Evolutionary conservation across 2,797 vertebrate species (phyloP).

Genomic region (Bufotes viridis): DNA sequence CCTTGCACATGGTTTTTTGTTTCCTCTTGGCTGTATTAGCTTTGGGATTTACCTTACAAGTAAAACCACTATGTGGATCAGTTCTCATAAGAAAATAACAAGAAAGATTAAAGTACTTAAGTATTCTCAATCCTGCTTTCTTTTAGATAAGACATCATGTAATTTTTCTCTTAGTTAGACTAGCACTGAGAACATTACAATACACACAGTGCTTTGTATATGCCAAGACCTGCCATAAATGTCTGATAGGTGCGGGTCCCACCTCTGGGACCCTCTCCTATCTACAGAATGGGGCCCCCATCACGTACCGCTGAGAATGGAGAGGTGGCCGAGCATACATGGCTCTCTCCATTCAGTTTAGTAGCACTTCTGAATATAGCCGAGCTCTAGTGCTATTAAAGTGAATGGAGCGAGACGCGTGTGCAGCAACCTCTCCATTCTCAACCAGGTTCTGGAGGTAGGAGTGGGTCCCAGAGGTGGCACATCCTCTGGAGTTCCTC

Average conservation of each 20-base stretch:
- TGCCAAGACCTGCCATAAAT: neutral
- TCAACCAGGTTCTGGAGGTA: too few relatives aligned
- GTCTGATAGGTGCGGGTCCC: neutral
- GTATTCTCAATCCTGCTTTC: neutral
- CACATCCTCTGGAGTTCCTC: too few relatives aligned
- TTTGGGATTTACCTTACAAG: slow-evolving; percentile 30
- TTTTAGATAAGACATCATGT: neutral
- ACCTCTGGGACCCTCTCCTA: too few relatives aligned
- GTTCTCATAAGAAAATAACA: neutral
- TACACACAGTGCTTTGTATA: neutral
- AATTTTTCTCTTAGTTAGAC: neutral
- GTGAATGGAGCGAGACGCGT: too few relatives aligned
- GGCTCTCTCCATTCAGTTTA: too few relatives aligned
- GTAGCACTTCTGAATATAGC: too few relatives aligned
- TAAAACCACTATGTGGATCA: slow-evolving; percentile 17
- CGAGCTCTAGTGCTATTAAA: too few relatives aligned
- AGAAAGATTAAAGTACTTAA: slow-evolving; percentile 3
- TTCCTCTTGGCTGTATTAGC: neutral
- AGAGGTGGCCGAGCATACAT: too few relatives aligned
- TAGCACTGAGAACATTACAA: neutral
- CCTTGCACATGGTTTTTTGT: neutral
- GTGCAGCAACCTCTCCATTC: too few relatives aligned
- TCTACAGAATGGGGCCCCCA: too few relatives aligned
- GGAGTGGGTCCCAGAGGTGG: too few relatives aligned
- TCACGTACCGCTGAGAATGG: too few relatives aligned